phyloP scores from a whole-genome alignment of 1,140 invertebrate genomes.

The Neodiprion virginianus region DNA sequence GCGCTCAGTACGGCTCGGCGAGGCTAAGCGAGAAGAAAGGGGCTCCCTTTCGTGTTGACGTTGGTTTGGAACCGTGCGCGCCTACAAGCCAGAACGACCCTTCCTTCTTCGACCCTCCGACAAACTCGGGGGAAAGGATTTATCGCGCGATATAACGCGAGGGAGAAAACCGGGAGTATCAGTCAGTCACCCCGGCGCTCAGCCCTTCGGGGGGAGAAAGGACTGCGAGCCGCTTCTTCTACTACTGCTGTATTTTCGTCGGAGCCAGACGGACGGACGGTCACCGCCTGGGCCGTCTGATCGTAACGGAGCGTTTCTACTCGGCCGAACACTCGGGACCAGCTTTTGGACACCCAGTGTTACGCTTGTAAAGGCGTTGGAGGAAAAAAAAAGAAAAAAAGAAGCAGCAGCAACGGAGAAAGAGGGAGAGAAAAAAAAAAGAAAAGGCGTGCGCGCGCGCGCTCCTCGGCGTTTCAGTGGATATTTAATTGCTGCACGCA shows the following conservation, averaged over 20 bases:
- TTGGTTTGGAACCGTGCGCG: slow-evolving; percentile 36
- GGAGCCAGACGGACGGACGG: background rate
- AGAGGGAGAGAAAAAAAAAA: slow-evolving; percentile 10
- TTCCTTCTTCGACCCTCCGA: background rate
- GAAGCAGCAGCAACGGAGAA: slow-evolving; percentile 19
- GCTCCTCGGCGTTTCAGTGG: background rate
- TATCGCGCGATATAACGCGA: background rate
- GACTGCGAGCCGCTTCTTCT: no score
- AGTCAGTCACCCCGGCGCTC: no score
- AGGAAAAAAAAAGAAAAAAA: background rate
- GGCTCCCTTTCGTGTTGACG: slow-evolving; percentile 47
- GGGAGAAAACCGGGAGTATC: background rate
- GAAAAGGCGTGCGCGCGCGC: slow-evolving; percentile 9
- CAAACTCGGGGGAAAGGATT: background rate
- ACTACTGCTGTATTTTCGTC: background rate
- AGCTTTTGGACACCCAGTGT: background rate
- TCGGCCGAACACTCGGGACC: no score
- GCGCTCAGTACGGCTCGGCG: slow-evolving; percentile 61
- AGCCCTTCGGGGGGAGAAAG: no score
- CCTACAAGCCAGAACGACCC: slow-evolving; percentile 14
- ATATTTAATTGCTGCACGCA: background rate
- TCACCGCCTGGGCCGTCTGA: background rate
- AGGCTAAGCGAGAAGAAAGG: slow-evolving; percentile 57
- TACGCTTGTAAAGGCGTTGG: background rate
- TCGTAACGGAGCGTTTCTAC: background rate